Conservation (phyloP, 2,888 invertebrate genomes). For the Rambutsinella grinnellia region DNA sequence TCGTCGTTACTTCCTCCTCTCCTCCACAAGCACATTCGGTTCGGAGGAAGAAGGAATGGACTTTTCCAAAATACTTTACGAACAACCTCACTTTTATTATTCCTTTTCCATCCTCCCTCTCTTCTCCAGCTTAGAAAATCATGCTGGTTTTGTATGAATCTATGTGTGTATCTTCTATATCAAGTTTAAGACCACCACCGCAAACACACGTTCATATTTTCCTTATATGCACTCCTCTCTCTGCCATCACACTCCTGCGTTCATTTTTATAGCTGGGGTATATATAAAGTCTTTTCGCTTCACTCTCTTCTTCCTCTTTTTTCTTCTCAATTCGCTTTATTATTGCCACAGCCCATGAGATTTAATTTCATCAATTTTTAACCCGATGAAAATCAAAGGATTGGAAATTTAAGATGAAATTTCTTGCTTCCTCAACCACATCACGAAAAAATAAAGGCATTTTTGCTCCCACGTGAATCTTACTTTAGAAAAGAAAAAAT, state of each 20-base stretch:
- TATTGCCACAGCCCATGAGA: constrained; percentile 53
- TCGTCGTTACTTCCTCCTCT: constrained; percentile 3
- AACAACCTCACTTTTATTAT: constrained; percentile 23
- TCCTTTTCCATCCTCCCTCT: background rate
- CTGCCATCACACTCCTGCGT: background rate
- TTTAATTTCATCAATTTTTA: constrained; percentile 56
- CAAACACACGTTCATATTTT: background rate
- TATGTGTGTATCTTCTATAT: background rate
- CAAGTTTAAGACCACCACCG: background rate
- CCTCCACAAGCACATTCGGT: constrained; percentile 7
- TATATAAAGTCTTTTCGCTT: background rate
- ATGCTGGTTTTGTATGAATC: background rate
- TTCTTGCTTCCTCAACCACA: constrained; percentile 32
- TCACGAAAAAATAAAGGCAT: constrained; percentile 25
- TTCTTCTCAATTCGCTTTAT: constrained; percentile 33
- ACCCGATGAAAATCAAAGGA: constrained; percentile 53
- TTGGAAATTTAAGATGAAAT: constrained; percentile 50
- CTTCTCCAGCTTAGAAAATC: background rate
- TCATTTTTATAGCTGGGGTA: background rate
- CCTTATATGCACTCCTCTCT: background rate
- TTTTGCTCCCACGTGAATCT: constrained; percentile 28
- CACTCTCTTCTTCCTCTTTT: constrained; percentile 2
- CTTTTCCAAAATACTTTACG: constrained; percentile 13
- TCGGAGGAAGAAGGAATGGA: constrained; percentile 12
- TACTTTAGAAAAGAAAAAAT: background rate